phyloP scores from a whole-genome alignment of 2,797 vertebrate genomes.

The Astyanax mexicanus region DNA sequence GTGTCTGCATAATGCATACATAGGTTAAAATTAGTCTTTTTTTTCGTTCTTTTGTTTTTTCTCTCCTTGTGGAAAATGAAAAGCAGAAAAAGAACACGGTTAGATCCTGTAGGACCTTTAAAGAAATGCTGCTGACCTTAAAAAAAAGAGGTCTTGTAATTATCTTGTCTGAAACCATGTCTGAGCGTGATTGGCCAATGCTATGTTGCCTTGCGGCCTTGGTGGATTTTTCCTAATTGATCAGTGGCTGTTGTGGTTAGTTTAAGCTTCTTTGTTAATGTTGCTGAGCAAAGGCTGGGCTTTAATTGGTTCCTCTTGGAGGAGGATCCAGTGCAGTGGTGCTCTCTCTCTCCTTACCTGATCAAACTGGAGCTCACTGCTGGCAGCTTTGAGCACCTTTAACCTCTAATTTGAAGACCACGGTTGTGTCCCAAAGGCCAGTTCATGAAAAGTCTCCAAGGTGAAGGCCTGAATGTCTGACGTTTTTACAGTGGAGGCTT shows the following conservation, averaged over 20 bases:
- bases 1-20: conserved; percentile 36
- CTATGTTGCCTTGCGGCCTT: conserved; percentile 12
- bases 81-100: background rate
- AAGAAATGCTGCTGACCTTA: conserved; percentile 42
- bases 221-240: conserved; percentile 15
- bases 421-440: too few relatives aligned
- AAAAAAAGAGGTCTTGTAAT: background rate
- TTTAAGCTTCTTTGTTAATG: too few relatives aligned
- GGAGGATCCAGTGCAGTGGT: background rate
- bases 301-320: background rate
- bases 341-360: background rate
- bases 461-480: too few relatives aligned
- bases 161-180: background rate
- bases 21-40: background rate
- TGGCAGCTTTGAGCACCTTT: background rate
- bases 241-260: background rate
- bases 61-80: background rate
- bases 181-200: background rate
- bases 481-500: too few relatives aligned
- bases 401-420: background rate
- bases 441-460: too few relatives aligned
- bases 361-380: background rate
- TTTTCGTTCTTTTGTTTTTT: too few relatives aligned
- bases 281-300: background rate
- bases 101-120: conserved; percentile 19